These are phyloP conservation scores for Sphecodes monilicornis DNA, from an alignment of 2,888 invertebrate genomes.

Conservation along the genomic window DNA sequence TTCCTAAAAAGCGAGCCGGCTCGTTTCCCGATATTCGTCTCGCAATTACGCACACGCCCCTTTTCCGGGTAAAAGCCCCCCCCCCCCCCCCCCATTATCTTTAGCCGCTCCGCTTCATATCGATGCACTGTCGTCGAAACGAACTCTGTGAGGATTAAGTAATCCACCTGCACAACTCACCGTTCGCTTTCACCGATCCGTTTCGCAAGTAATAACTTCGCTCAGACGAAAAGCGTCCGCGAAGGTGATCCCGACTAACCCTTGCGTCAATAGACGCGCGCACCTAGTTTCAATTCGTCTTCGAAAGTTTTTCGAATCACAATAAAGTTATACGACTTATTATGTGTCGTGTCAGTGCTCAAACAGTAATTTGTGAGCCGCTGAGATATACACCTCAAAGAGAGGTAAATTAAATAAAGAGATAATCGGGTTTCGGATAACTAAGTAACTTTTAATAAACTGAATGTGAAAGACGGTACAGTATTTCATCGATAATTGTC, in stretches of 20 bases:
- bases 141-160: not conserved
- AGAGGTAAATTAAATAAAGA: no score
- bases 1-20: conserved; percentile 52
- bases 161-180: not conserved
- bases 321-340: no score
- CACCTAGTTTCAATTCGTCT: no score
- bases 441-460: no score
- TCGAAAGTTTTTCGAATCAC: no score
- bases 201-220: not conserved
- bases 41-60: conserved; percentile 33
- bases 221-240: not conserved
- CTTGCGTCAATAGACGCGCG: no score
- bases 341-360: no score
- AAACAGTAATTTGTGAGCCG: no score
- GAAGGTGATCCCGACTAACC: not conserved
- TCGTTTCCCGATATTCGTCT: conserved; percentile 50
- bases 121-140: not conserved
- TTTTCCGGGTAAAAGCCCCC: not conserved
- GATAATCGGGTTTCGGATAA: no score
- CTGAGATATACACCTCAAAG: no score
- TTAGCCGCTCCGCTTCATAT: not conserved
- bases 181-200: not conserved
- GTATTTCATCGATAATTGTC: no score
- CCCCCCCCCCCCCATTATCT: conserved; percentile 8
- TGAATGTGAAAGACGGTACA: no score